These are phyloP conservation scores for Akabosia matsudoensis DNA, from an alignment of 1,140 invertebrate species.

Conservation along the genomic window DNA sequence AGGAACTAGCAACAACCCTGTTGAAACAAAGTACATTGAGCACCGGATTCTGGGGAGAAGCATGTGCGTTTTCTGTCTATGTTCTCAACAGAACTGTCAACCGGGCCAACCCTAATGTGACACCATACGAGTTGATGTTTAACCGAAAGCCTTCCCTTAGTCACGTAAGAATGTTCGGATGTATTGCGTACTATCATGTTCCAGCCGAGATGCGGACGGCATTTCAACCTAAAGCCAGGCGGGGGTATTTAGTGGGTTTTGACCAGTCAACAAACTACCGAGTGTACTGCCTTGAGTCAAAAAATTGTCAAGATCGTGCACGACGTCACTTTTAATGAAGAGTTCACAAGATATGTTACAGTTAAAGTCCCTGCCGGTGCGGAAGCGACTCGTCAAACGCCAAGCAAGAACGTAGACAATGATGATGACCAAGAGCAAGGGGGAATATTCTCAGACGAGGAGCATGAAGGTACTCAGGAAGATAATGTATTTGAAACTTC, in stretches of 20 bases:
- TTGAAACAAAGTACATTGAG: conserved; percentile 49
- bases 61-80: conserved; percentile 52
- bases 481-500: too few species aligned
- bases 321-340: conserved; percentile 7
- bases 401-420: not conserved
- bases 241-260: conserved; percentile 47
- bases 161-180: conserved; percentile 38
- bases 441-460: too few species aligned
- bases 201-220: not conserved
- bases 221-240: conserved; percentile 37
- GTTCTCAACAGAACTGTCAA: conserved; percentile 49
- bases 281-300: not conserved
- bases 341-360: not conserved
- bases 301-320: conserved; percentile 13
- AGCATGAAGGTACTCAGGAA: too few species aligned
- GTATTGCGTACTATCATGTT: not conserved
- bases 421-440: not conserved
- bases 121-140: conserved; percentile 47
- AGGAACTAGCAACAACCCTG: conserved; percentile 47
- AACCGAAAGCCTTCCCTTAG: conserved; percentile 44
- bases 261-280: not conserved
- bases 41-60: conserved; percentile 54
- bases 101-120: conserved; percentile 19
- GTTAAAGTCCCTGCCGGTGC: not conserved
- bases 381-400: not conserved